Conservation (phyloP, 2,113 vertebrate genomes). For the Gavialis gangeticus region DNA sequence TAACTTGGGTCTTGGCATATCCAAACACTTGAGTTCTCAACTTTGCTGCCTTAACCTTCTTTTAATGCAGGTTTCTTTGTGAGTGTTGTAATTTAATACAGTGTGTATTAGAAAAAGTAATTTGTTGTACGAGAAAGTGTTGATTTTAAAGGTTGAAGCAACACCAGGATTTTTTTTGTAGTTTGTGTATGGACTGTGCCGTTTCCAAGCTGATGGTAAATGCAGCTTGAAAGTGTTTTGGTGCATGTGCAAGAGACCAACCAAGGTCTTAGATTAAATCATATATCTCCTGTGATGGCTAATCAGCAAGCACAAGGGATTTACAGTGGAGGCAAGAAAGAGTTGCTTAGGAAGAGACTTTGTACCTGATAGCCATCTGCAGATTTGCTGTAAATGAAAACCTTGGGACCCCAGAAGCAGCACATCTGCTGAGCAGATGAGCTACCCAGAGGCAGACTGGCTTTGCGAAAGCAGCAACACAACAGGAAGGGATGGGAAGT, state of each 20-base stretch:
- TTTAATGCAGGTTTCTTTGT: not conserved
- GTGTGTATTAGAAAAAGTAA: not conserved
- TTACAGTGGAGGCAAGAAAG: not conserved
- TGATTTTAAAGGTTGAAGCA: not conserved
- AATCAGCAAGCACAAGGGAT: not conserved
- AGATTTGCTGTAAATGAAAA: slow-evolving; percentile 16
- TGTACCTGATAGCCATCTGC: not conserved
- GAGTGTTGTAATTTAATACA: not conserved
- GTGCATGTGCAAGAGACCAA: not conserved
- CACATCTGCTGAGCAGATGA: slow-evolving; percentile 15
- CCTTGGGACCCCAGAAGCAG: not conserved
- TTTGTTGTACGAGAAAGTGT: not conserved
- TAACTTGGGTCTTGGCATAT: not conserved
- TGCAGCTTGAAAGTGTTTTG: not conserved
- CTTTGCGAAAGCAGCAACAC: not conserved
- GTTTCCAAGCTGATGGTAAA: not conserved
- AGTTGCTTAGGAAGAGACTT: not conserved
- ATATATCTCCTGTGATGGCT: not conserved
- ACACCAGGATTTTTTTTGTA: not conserved
- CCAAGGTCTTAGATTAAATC: not conserved
- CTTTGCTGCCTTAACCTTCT: not conserved
- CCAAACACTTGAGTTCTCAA: rapidly evolving
- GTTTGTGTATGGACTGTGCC: not conserved
- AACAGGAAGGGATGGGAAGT: not conserved
- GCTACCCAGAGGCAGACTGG: not conserved